These are phyloP conservation scores for Frankliniella intonsa DNA, from an alignment of 2,888 invertebrate genomes.

Conservation along the genomic window DNA sequence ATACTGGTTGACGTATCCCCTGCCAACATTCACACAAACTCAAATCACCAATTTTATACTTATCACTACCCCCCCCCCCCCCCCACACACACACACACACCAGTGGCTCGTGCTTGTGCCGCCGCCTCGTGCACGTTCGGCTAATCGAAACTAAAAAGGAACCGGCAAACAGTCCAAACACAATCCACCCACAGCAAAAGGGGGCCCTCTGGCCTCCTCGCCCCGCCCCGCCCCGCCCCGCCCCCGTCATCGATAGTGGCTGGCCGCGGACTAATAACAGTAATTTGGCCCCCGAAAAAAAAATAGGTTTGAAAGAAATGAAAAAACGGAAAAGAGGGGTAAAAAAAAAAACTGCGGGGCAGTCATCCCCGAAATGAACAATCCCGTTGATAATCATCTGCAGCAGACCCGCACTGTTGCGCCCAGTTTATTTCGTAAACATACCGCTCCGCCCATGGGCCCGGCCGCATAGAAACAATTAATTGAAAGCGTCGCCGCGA, in stretches of 20 bases:
- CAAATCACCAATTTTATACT: too few species aligned
- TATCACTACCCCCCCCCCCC: too few species aligned
- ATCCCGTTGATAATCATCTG: constrained; percentile 12
- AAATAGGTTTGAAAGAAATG: too few species aligned
- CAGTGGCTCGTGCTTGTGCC: too few species aligned
- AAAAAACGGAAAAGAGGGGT: too few species aligned
- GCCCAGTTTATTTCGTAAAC: neutral
- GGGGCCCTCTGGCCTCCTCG: neutral
- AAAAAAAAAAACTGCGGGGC: neutral
- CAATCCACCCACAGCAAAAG: neutral
- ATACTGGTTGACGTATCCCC: too few species aligned
- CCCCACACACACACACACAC: too few species aligned
- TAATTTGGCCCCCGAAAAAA: neutral
- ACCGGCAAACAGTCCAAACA: neutral
- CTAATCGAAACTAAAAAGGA: too few species aligned
- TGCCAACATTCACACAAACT: too few species aligned
- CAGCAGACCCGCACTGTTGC: neutral
- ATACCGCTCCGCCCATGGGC: neutral
- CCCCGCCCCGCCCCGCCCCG: neutral
- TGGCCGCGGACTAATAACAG: neutral
- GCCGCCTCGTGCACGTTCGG: too few species aligned
- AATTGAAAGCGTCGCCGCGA: constrained; percentile 10
- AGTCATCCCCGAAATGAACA: constrained; percentile 16
- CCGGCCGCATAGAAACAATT: neutral
- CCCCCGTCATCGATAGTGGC: neutral